Percentiles rank a stretch among this genome's conserved stretches.
Evolutionary conservation across 2,113 vertebrate species (phyloP).

Genomic region (Balaeniceps rex): DNA sequence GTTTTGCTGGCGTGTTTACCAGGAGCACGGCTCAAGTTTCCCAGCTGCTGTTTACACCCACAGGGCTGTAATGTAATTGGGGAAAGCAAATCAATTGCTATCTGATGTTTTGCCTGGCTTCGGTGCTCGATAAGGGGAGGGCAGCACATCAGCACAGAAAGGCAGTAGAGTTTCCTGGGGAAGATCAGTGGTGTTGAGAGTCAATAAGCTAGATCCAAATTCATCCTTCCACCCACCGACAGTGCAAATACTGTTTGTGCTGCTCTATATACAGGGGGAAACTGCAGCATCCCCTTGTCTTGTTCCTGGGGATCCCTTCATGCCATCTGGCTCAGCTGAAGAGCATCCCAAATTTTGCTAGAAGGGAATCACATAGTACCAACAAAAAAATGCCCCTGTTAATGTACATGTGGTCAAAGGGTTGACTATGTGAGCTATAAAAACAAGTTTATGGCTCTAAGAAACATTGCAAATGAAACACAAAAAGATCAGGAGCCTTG

Average conservation of each 20-base stretch:
- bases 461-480: neutral
- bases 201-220: neutral
- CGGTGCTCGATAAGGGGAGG: too few relatives aligned
- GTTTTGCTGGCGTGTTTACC: neutral
- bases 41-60: neutral
- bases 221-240: neutral
- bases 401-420: neutral
- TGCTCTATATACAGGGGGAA: neutral
- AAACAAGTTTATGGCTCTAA: neutral
- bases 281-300: neutral
- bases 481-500: neutral
- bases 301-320: neutral
- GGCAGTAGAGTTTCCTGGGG: neutral
- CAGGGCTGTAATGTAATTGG: neutral
- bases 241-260: fast-evolving
- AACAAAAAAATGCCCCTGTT: neutral
- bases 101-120: too few relatives aligned
- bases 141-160: neutral
- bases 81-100: neutral
- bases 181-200: neutral
- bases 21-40: neutral
- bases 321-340: neutral
- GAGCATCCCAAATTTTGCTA: neutral
- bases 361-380: neutral
- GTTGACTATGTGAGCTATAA: neutral